A percentile compares a stretch with the other conserved stretches of the same genome.
Conservation (phyloP, 2,113 vertebrate genomes). For the Xenus cinereus region DNA sequence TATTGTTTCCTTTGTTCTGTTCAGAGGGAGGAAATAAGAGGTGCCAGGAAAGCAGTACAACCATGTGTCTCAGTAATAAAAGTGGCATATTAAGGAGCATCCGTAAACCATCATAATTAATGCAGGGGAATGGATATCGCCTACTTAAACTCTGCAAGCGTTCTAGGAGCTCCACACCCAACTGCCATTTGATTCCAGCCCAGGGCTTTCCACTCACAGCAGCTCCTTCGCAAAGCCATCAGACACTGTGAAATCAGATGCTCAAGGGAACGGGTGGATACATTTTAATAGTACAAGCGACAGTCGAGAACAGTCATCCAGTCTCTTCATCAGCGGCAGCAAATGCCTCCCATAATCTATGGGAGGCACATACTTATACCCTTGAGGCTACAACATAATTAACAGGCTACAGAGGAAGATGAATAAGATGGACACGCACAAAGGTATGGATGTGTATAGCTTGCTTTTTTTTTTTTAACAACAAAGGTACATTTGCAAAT, state of each 20-base stretch:
- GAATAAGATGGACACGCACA: background rate
- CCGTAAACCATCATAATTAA: background rate
- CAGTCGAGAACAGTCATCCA: background rate
- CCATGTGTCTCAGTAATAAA: background rate
- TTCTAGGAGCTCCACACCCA: background rate
- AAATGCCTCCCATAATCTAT: background rate
- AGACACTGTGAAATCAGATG: background rate
- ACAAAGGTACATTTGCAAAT: background rate
- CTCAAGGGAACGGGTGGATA: background rate
- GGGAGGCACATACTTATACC: background rate
- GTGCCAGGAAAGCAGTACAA: constrained; percentile 1
- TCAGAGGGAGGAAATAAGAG: constrained; percentile 20
- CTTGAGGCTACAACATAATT: background rate
- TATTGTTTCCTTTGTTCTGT: constrained; percentile 17
- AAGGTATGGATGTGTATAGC: background rate
- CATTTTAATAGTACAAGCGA: background rate
- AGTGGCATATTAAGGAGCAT: background rate
- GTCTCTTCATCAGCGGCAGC: background rate
- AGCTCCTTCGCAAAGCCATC: background rate
- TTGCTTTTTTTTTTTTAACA: background rate
- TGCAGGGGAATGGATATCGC: background rate
- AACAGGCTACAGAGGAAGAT: background rate
- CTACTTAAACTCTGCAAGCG: background rate
- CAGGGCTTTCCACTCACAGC: background rate
- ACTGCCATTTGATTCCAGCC: background rate